These are phyloP conservation scores for Clarias macrocephalus DNA, from an alignment of 2,113 vertebrate genomes.

Conservation along the genomic window DNA sequence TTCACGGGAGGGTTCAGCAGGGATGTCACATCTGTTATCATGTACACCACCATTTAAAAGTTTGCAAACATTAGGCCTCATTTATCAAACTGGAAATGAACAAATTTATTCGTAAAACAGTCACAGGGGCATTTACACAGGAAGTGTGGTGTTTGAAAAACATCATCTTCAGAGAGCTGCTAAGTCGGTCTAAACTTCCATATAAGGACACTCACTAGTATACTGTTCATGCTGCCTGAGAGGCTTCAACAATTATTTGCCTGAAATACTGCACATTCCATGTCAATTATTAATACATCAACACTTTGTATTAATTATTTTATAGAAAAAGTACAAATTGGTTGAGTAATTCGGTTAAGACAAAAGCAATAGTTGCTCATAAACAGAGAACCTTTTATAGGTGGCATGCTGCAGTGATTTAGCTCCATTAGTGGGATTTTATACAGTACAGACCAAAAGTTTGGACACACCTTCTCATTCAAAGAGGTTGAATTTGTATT, in stretches of 20 bases:
- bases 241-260: neutral
- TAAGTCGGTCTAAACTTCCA: neutral
- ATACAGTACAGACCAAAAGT: too few species aligned
- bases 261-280: neutral
- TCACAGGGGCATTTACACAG: neutral
- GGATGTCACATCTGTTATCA: slow-evolving; percentile 28
- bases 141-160: neutral
- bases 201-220: neutral
- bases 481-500: too few species aligned
- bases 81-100: slow-evolving; percentile 17
- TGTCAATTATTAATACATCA: neutral
- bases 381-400: neutral
- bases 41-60: slow-evolving; percentile 18
- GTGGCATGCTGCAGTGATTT: neutral
- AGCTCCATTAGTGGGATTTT: neutral
- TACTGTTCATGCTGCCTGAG: neutral
- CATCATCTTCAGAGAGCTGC: neutral
- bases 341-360: neutral
- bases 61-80: slow-evolving; percentile 23
- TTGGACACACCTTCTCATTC: too few species aligned
- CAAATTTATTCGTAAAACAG: slow-evolving; percentile 11
- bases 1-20: slow-evolving; percentile 14
- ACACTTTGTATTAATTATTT: neutral
- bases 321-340: neutral
- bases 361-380: neutral